Evolutionary conservation across 2,888 invertebrate species (phyloP).

Genomic region (Papilio gigon): DNA sequence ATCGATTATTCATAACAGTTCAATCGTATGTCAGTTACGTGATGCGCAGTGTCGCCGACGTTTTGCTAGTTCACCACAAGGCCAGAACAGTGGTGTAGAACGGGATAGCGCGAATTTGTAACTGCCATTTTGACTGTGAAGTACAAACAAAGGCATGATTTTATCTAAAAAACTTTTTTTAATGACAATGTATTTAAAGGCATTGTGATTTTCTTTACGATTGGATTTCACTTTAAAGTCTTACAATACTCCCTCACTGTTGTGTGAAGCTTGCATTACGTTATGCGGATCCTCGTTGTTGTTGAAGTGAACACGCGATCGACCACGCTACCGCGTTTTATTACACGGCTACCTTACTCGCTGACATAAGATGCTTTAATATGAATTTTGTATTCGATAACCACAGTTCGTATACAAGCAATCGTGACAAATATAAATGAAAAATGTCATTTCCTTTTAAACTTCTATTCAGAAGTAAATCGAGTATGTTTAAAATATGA

Average conservation of each 20-base stretch:
- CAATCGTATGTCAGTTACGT: conserved; percentile 3
- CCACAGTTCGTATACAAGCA: conserved; percentile 6
- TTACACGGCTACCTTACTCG: conserved; percentile 8
- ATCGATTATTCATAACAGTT: conserved; percentile 31
- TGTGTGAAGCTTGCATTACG: not conserved
- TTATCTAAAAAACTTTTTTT: too few species aligned
- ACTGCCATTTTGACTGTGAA: too few species aligned
- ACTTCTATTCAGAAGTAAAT: not conserved
- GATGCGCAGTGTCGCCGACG: not conserved
- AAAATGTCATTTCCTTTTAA: not conserved
- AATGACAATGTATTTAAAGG: too few species aligned
- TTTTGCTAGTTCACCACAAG: not conserved
- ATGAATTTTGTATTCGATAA: conserved; percentile 15
- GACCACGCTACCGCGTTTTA: conserved; percentile 26
- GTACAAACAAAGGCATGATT: too few species aligned
- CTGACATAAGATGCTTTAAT: conserved; percentile 20
- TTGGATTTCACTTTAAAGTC: too few species aligned
- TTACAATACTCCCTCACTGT: not conserved
- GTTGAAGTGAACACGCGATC: conserved; percentile 23
- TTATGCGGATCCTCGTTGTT: conserved; percentile 15
- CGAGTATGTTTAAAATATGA: not conserved
- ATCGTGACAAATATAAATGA: conserved; percentile 12
- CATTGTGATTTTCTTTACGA: too few species aligned
- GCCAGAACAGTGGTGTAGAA: not conserved
- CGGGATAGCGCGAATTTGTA: not conserved